These are phyloP conservation scores for Prinia subflava DNA, from an alignment of 2,113 vertebrate genomes.

Conservation along the genomic window DNA sequence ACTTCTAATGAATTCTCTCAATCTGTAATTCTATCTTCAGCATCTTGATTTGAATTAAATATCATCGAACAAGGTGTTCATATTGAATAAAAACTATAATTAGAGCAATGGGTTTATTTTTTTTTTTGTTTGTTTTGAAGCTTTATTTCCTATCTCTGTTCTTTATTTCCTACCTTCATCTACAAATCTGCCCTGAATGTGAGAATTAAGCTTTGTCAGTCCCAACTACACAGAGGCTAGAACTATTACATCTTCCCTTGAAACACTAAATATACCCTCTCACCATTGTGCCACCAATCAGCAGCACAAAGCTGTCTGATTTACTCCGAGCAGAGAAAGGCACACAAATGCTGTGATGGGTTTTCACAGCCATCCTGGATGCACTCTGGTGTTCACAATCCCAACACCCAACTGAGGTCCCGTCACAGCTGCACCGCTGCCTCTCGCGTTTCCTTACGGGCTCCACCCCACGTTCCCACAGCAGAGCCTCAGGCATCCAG, in stretches of 20 bases:
- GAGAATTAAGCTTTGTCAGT: conserved; percentile 46
- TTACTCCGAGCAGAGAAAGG: neutral
- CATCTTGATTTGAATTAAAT: conserved; percentile 75
- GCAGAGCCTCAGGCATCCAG: neutral
- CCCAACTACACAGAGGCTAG: neutral
- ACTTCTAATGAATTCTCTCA: conserved; percentile 75
- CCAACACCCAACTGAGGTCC: accelerated
- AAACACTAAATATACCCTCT: neutral
- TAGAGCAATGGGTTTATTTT: conserved; percentile 40
- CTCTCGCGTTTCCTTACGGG: accelerated
- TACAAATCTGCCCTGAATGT: conserved; percentile 23
- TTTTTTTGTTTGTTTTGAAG: conserved; percentile 49
- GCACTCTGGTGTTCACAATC: neutral
- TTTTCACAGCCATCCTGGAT: neutral
- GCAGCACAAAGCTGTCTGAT: neutral
- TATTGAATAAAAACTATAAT: conserved; percentile 73
- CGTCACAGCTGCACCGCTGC: neutral
- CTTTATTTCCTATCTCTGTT: conserved; percentile 36
- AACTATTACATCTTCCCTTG: conserved; percentile 29
- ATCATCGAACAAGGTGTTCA: conserved; percentile 73
- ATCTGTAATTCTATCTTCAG: conserved; percentile 70
- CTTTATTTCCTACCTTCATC: neutral
- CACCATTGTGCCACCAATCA: neutral
- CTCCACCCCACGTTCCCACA: accelerated
- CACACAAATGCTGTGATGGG: neutral